phyloP scores from a whole-genome alignment of 1,140 invertebrate genomes.

The Tetragnatha versicolor region DNA sequence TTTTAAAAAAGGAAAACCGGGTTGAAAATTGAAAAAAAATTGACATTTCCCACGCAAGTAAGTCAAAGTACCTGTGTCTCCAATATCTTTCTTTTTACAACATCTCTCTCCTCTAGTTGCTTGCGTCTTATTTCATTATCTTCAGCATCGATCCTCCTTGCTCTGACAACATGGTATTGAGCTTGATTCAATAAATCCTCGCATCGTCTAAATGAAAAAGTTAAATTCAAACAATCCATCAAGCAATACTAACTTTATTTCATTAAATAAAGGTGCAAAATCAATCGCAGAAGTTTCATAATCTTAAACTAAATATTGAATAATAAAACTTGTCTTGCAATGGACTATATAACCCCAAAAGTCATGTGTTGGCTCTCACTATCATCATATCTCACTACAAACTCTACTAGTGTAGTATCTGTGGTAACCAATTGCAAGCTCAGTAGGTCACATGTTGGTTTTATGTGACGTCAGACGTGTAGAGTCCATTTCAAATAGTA shows the following conservation, averaged over 20 bases:
- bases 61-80: conserved; percentile 69
- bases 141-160: conserved; percentile 90
- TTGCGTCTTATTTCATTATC: conserved; percentile 85
- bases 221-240: not conserved
- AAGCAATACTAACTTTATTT: not conserved
- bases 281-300: too few species aligned
- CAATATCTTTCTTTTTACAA: conserved; percentile 70
- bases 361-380: too few species aligned
- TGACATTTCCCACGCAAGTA: too few species aligned
- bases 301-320: too few species aligned
- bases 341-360: too few species aligned
- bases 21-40: not conserved
- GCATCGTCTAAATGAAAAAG: conserved; percentile 71
- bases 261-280: not conserved
- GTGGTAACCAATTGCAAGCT: too few species aligned
- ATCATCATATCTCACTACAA: too few species aligned
- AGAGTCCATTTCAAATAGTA: too few species aligned
- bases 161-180: conserved; percentile 93
- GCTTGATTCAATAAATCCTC: conserved; percentile 93
- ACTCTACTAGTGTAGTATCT: too few species aligned
- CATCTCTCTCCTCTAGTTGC: conserved; percentile 88
- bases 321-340: too few species aligned
- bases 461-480: too few species aligned
- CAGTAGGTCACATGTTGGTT: too few species aligned
- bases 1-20: not conserved